Conservation (phyloP, 1,140 invertebrate genomes). For the Plectrocnemia conspersa region DNA sequence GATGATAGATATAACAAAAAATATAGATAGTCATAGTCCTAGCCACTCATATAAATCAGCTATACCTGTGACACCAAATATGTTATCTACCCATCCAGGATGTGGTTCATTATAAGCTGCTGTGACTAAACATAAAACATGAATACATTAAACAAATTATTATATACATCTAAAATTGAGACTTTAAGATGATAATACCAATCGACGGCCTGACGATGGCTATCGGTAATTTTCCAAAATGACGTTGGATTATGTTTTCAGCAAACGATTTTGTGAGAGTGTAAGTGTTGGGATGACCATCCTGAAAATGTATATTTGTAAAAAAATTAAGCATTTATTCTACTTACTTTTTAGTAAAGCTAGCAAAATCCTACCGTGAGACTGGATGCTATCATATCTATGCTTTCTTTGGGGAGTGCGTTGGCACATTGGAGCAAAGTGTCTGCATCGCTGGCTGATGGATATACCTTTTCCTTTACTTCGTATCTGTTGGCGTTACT, state of each 20-base stretch:
- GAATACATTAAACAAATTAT: not conserved
- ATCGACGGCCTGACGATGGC: constrained; percentile 92
- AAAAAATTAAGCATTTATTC: not conserved
- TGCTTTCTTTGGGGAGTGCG: constrained; percentile 55
- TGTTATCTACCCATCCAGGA: constrained; percentile 93
- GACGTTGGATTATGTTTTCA: constrained; percentile 66
- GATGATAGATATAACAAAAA: no score
- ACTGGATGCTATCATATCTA: constrained; percentile 53
- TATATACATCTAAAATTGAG: not conserved
- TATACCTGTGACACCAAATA: constrained; percentile 71
- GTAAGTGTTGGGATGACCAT: constrained; percentile 82
- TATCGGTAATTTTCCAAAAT: constrained; percentile 64
- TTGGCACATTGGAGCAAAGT: constrained; percentile 58
- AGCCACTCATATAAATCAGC: not conserved
- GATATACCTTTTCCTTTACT: constrained; percentile 70
- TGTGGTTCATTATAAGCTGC: constrained; percentile 70
- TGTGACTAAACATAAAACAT: constrained; percentile 55
- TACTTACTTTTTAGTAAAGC: not conserved
- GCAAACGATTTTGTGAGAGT: constrained; percentile 83
- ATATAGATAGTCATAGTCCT: no score
- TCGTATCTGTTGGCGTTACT: constrained; percentile 70
- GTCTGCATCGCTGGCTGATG: constrained; percentile 59
- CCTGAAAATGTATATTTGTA: constrained; percentile 41
- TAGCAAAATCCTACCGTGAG: constrained; percentile 45
- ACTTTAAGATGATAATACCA: constrained; percentile 48